Evolutionary conservation across 2,888 invertebrate species (phyloP), one percentile per base, ranked within the genome.

Genomic region (Amphipyra tragopoginis): DNA sequence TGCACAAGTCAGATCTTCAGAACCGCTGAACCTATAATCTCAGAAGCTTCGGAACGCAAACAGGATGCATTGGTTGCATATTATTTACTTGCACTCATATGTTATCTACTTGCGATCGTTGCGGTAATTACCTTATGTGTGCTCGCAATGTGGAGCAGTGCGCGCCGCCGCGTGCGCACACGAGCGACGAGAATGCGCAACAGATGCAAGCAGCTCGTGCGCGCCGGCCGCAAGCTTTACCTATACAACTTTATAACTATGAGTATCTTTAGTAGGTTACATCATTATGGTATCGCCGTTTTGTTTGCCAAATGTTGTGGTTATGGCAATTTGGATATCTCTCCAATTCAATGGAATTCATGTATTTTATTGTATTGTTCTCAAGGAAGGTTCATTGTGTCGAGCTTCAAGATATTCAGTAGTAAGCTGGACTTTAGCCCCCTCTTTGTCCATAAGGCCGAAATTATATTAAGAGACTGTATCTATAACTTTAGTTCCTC

Each of bases 141-240:
- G 21, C 11, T 34, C 15, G 44, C 11, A 10, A 39, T 45, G 40
- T 38, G 39, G 43, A 5, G 43, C 48, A 29, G 38, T 26, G 61
- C 60, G 40, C 26, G 8, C 2, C 11, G 34, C 2, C 50, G 67
- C 56, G 51, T 15, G 48, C 26, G 77, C 66, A 55, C 77, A 52
- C 71, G 66, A 55, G 72, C 63, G 55, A 3, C 13, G 15, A 34
- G 60, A 58, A 62, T 29, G 50, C 39, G 26, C 15, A 34, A 13
- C 78, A 77, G 53, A 61, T 65, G 66, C 52, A 36, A 15, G 15
- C 47, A 14, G 68, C 44, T 49, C 67, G 44, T 42, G 67, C n/a
- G 48, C 33, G 42, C 40, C 6, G n/a, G 11, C 6, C 36, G 21
- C 36, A n/a, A 5, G 10, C 5, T 9, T 4, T 42, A n/a, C 10